Evolutionary conservation across 1,140 invertebrate species (phyloP).

Genomic region (Panagrolaimus sp.): DNA sequence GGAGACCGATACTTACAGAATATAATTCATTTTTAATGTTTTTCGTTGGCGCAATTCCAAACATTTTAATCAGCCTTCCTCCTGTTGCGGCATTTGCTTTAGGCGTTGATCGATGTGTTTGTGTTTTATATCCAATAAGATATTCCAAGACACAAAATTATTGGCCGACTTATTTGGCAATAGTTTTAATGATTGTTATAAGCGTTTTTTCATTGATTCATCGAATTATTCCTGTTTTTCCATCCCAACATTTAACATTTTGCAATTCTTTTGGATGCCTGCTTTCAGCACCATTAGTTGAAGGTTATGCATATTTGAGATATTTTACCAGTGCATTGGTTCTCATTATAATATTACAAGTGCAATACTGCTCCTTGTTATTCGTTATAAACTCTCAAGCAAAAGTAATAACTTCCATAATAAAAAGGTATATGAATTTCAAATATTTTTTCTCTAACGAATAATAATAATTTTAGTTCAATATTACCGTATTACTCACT

Average conservation of each 20-base stretch:
- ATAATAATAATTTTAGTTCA: not conserved
- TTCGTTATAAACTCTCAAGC: not conserved
- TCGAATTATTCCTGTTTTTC: not conserved
- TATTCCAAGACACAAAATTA: not conserved
- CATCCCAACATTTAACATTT: not conserved
- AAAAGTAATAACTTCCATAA: not conserved
- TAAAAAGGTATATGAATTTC: too few species aligned
- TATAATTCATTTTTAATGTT: not conserved
- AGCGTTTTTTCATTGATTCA: not conserved
- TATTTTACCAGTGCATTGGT: not conserved
- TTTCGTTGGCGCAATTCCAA: not conserved
- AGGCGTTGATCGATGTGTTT: not conserved
- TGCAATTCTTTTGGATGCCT: slow-evolving; percentile 11
- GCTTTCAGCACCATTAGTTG: not conserved
- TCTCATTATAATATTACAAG: not conserved
- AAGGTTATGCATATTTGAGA: not conserved
- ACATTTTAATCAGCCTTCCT: not conserved
- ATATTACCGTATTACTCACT: not conserved
- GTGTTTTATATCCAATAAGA: not conserved
- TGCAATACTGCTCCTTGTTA: not conserved
- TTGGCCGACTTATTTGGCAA: not conserved
- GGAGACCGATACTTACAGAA: not conserved
- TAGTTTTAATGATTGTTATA: not conserved
- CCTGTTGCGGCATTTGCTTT: not conserved
- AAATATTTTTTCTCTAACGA: not conserved